Evolutionary conservation across 2,888 invertebrate genomes (phyloP), one percentile per base, ranked within the genome.

Genomic region (Eupithecia tripunctaria): DNA sequence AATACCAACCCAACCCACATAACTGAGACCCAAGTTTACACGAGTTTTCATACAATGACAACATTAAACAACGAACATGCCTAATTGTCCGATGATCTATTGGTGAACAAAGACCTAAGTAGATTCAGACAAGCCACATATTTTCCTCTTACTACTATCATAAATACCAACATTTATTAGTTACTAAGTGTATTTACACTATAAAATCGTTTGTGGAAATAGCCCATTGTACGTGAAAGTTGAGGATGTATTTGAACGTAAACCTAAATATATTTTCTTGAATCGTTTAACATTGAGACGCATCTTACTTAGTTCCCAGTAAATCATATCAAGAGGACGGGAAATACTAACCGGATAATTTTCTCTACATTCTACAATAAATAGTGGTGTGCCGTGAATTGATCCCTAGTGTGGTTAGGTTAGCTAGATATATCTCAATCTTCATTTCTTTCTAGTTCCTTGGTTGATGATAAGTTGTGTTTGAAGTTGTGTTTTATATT

Each of bases 81-180:
- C n/a, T n/a, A n/a, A n/a, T n/a, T n/a, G n/a, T n/a, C n/a, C n/a
- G n/a, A n/a, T n/a, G n/a, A n/a, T n/a, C n/a, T n/a, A n/a, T n/a
- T n/a, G n/a, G n/a, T n/a, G n/a, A n/a, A n/a, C n/a, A n/a, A n/a
- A n/a, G n/a, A n/a, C n/a, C n/a, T 47, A 47, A 47, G 21, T 21
- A 21, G 10, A 51, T 21, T 51, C 51, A 21, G 51, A n/a, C 51
- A 51, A 51, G 51, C 21, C 21, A 21, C 51, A 21, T 51, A 51
- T 51, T 51, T 51, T 51, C 51, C 10, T 43, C 2, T 47, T 0
- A 47, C n/a, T 47, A 51, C 51, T 21, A 51, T 51, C 21, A 51
- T 56, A 56, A 56, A 56, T 25, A 25, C 56, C 41, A 85, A 84
- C 83, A 56, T 56, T 56, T 56, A 25, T 56, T 12, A 56, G 56